These are phyloP conservation scores for Molanna angustata DNA, from an alignment of 2,888 invertebrate species.

Conservation along the genomic window DNA sequence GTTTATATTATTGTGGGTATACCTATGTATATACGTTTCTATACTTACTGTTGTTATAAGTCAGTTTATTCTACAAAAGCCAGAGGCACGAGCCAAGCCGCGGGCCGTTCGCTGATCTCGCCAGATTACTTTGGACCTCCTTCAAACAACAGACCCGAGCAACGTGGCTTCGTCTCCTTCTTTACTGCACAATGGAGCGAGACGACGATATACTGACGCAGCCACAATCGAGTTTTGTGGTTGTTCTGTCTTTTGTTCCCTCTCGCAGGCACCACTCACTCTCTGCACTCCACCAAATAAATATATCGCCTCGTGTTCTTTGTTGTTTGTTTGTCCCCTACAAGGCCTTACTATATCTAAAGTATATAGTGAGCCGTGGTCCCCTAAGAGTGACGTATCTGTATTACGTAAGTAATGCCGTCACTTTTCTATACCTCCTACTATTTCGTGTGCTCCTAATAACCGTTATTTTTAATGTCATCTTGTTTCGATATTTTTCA, in stretches of 20 bases:
- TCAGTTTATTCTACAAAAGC: too few relatives aligned
- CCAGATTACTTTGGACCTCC: slow-evolving; percentile 16
- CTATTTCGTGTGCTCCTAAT: slow-evolving; percentile 6
- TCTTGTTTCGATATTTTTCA: too few relatives aligned
- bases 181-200: background rate
- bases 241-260: background rate
- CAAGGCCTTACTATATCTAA: too few relatives aligned
- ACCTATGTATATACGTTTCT: too few relatives aligned
- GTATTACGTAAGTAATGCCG: slow-evolving; percentile 11
- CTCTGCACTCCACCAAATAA: background rate
- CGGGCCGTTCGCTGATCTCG: slow-evolving; percentile 19
- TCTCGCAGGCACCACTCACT: background rate
- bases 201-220: too few relatives aligned
- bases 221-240: background rate
- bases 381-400: slow-evolving; percentile 12
- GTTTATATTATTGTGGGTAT: too few relatives aligned
- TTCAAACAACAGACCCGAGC: background rate
- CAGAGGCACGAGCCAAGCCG: slow-evolving; percentile 29
- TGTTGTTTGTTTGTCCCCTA: slow-evolving; percentile 12
- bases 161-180: background rate
- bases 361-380: too few relatives aligned
- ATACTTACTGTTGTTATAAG: too few relatives aligned
- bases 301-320: background rate
- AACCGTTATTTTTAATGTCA: slow-evolving; percentile 15
- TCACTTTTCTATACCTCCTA: slow-evolving; percentile 4